Percentiles rank a stretch among this genome's conserved stretches.
Conservation (phyloP, 2,113 vertebrate genomes). For the Sphyrna mokarran region DNA sequence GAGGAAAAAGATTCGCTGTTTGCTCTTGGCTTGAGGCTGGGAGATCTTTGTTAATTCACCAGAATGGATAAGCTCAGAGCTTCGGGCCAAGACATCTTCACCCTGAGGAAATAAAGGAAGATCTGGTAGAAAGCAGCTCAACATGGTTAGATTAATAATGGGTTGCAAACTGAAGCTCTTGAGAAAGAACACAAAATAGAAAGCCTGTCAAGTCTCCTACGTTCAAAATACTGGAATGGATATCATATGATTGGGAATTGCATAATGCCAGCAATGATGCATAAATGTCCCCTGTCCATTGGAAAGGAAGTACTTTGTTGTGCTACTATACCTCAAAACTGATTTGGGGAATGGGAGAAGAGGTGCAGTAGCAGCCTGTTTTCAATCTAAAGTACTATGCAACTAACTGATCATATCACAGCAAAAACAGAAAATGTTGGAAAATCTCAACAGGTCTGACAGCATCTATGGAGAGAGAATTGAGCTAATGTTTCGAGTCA, state of each 20-base stretch:
- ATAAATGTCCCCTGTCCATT: not conserved
- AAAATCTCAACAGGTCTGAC: too few relatives aligned
- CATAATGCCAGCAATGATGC: not conserved
- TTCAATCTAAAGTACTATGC: not conserved
- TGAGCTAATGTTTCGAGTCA: too few relatives aligned
- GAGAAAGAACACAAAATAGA: not conserved
- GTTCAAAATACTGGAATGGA: not conserved
- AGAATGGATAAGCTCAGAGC: constrained; percentile 89
- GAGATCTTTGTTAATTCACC: constrained; percentile 84
- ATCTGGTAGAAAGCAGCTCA: not conserved
- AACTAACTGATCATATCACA: not conserved
- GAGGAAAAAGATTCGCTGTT: constrained; percentile 91
- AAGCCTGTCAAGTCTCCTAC: not conserved
- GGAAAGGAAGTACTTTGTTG: not conserved
- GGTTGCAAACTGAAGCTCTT: not conserved
- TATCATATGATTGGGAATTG: not conserved
- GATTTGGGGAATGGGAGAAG: not conserved
- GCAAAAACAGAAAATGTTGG: not conserved
- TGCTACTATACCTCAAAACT: not conserved
- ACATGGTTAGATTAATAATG: not conserved
- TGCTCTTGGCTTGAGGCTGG: constrained; percentile 82
- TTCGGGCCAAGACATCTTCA: constrained; percentile 82
- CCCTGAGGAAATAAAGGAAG: constrained; percentile 57
- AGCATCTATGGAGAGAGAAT: too few relatives aligned
- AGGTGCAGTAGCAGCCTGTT: not conserved